Percentiles rank a stretch among this genome's conserved stretches.
Conservation (phyloP, 2,113 vertebrate species). For the Felis catus region DNA sequence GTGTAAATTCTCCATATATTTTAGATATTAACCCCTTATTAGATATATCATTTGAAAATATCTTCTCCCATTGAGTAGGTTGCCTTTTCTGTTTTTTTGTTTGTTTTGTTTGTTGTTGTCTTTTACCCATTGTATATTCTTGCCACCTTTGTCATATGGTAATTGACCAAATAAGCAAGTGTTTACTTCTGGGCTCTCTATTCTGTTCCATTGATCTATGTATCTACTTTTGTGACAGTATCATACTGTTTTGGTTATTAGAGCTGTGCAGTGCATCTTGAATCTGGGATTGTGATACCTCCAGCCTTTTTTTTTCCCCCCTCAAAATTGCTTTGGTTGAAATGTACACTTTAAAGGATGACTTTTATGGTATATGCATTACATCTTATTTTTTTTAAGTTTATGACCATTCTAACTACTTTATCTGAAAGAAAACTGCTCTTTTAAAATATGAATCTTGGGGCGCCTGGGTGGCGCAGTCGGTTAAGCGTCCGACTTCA, state of each 20-base stretch:
- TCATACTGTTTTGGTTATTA: not conserved
- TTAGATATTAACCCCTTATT: not conserved
- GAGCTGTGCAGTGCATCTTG: not conserved
- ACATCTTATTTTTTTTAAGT: slow-evolving; percentile 9
- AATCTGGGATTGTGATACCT: not conserved
- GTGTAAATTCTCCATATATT: not conserved
- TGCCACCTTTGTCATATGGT: not conserved
- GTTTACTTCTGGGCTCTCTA: not conserved
- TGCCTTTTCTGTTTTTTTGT: not conserved
- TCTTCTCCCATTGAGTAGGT: not conserved
- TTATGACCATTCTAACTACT: not conserved
- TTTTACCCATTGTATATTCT: not conserved
- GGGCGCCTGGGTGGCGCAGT: too few species aligned
- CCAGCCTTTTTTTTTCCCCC: not conserved
- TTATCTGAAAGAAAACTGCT: slow-evolving; percentile 22
- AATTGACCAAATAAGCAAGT: not conserved
- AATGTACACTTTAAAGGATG: not conserved
- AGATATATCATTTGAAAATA: not conserved
- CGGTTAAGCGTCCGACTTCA: too few species aligned
- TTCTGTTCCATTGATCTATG: not conserved
- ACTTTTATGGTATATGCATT: slow-evolving; percentile 16
- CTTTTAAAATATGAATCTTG: not conserved
- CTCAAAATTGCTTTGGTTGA: not conserved
- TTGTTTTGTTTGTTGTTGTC: not conserved
- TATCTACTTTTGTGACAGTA: not conserved